Conservation (phyloP, 2,797 vertebrate species). For the Aplochiton taeniatus region DNA sequence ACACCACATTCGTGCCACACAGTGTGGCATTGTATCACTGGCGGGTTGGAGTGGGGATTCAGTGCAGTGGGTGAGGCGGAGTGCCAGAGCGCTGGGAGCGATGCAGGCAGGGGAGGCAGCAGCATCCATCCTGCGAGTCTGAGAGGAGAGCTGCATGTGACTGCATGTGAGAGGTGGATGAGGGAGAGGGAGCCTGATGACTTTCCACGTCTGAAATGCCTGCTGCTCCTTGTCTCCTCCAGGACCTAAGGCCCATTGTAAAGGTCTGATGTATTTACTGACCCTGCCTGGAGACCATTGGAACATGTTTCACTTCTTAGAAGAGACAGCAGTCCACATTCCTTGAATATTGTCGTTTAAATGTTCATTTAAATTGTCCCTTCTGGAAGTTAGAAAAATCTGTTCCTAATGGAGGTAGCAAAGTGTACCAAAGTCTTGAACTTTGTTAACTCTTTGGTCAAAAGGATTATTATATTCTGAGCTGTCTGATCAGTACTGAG, state of each 20-base stretch:
- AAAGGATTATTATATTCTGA: neutral
- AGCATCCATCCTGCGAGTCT: constrained; percentile 6
- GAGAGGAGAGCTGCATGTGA: constrained; percentile 53
- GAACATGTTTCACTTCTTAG: too few species aligned
- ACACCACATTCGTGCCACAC: too few species aligned
- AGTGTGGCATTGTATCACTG: constrained; percentile 14
- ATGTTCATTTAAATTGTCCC: too few species aligned
- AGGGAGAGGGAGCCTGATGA: neutral
- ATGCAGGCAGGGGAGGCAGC: too few species aligned
- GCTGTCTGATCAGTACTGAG: neutral
- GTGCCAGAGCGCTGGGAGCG: neutral
- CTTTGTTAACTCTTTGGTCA: neutral
- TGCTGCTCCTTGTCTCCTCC: too few species aligned
- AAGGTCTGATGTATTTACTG: too few species aligned
- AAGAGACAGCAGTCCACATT: too few species aligned
- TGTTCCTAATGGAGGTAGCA: too few species aligned
- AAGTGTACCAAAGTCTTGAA: neutral
- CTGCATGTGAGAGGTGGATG: constrained; percentile 45
- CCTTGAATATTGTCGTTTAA: too few species aligned
- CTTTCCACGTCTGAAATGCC: neutral
- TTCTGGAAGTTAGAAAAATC: too few species aligned
- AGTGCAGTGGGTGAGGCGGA: constrained; percentile 3
- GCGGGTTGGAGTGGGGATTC: constrained; percentile 18
- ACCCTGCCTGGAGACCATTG: too few species aligned
- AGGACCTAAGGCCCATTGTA: too few species aligned